Base-by-base conservation (phyloP, 2,888 invertebrate genomes). In the Drosophila recens region DNA sequence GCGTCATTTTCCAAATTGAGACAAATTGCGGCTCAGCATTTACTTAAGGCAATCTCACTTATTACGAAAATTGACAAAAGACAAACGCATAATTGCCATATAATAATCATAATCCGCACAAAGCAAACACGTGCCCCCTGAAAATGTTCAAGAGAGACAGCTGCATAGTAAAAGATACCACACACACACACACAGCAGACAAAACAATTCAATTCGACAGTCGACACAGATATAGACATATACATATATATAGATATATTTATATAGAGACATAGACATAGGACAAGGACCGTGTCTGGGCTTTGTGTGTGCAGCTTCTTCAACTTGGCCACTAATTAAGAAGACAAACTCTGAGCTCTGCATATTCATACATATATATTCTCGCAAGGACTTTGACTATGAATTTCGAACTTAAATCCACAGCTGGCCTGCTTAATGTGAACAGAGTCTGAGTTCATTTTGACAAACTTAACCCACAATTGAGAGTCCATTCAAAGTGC, bases 81-180 rank as follows among this genome's bases (percentile, higher is more conserved):
- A 81, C 87, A 82, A 81, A 82, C 83, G 87, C 82, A 87, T 89
- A 86, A 86, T 86, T 89, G 89, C 77, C 79, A 77, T 84, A 84
- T 86, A 89, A 86, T 86, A 89, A 89, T 87, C 87, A 89, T 89
- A 86, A 87, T 89, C 89, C 84, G 71, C 82, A 84, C 82, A 87
- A 87, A 84, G 85, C 85, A 86, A 89, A 89, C 87, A 82, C 75
- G 67, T 67, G 48, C 53, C 49, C 38, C 33, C 8, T 27, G 27
- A 59, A 61, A 66, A 45, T 36, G 30, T 59, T 40, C 45, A n/a
- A 27, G 49, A 67, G 56, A 67, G 56, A 46, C 54, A 23, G 51
- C 51, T 68, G 49, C 54, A 49, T 36, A 30, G 20, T 11, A 17
- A 70, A 15, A 54, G 13, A 42, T 54, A 46, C 57, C 30, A 36